phyloP scores from a whole-genome alignment of 2,888 invertebrate species.

The Ferdinandea cuprea region DNA sequence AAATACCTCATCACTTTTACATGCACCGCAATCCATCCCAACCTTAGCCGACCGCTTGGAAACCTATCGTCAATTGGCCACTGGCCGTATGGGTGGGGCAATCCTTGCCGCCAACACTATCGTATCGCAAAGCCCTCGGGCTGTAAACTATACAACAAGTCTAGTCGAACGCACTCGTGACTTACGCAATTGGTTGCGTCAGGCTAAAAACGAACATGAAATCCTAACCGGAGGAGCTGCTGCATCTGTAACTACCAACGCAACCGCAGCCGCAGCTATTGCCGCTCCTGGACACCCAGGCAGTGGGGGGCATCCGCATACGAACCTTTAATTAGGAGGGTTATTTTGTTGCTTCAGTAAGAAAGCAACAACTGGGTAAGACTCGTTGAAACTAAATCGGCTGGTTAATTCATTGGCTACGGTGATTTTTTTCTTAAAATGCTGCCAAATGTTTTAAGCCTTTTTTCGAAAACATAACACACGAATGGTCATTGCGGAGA shows the following conservation, averaged over 20 bases:
- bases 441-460: conserved; percentile 31
- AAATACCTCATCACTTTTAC: conserved; percentile 75
- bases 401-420: conserved; percentile 6
- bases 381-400: conserved; percentile 15
- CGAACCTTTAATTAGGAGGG: conserved; percentile 68
- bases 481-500: background rate
- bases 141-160: conserved; percentile 85
- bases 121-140: conserved; percentile 82
- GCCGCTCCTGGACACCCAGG: conserved; percentile 35
- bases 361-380: conserved; percentile 58
- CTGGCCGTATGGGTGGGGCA: conserved; percentile 81
- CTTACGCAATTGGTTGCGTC: conserved; percentile 87
- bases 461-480: background rate
- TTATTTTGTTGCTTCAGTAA: conserved; percentile 66
- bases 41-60: conserved; percentile 85
- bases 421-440: background rate
- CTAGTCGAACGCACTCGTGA: conserved; percentile 87
- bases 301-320: conserved; percentile 52
- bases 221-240: conserved; percentile 77
- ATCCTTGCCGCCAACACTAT: conserved; percentile 83
- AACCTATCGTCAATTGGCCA: conserved; percentile 84
- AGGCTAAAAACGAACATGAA: conserved; percentile 83
- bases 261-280: conserved; percentile 8
- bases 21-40: conserved; percentile 81
- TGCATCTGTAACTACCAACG: conserved; percentile 14